These are phyloP conservation scores for Heteractis magnifica DNA, from an alignment of 92 coral and sea anemone species.

Conservation along the genomic window DNA sequence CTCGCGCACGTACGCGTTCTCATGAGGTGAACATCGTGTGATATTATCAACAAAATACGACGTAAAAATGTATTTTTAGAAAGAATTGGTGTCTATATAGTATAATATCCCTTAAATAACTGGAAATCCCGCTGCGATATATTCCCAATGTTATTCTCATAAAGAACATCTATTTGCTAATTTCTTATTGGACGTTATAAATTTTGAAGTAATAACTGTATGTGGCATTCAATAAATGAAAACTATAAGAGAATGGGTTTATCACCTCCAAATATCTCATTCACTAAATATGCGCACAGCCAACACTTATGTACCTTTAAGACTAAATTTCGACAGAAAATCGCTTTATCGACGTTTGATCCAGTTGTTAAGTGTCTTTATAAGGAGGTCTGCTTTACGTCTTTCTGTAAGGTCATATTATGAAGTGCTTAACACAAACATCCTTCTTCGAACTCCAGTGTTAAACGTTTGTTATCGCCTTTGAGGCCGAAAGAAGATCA, in stretches of 20 bases:
- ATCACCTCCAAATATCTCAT: not conserved
- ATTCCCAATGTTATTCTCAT: no score
- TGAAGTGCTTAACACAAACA: not conserved
- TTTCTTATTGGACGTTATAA: no score
- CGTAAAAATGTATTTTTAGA: not conserved
- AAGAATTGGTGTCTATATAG: not conserved
- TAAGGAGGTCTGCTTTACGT: not conserved
- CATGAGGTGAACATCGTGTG: no score
- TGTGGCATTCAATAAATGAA: not conserved
- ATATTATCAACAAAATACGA: not conserved
- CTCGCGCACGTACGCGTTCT: no score
- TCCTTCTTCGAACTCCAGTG: not conserved
- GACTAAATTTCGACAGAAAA: not conserved
- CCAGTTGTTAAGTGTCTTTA: not conserved
- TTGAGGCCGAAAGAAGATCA: not conserved
- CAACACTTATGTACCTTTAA: not conserved
- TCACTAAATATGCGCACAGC: not conserved
- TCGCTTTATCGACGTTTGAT: not conserved
- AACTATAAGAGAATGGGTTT: not conserved
- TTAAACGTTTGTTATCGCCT: not conserved
- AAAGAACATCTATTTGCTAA: no score
- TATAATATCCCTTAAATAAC: no score
- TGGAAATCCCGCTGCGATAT: no score
- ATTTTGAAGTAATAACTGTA: no score
- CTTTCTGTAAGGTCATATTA: not conserved